Percentiles rank a stretch among this genome's conserved stretches.
These are phyloP conservation scores for Micromys minutus DNA, from an alignment of 2,113 vertebrate species.

Conservation along the genomic window DNA sequence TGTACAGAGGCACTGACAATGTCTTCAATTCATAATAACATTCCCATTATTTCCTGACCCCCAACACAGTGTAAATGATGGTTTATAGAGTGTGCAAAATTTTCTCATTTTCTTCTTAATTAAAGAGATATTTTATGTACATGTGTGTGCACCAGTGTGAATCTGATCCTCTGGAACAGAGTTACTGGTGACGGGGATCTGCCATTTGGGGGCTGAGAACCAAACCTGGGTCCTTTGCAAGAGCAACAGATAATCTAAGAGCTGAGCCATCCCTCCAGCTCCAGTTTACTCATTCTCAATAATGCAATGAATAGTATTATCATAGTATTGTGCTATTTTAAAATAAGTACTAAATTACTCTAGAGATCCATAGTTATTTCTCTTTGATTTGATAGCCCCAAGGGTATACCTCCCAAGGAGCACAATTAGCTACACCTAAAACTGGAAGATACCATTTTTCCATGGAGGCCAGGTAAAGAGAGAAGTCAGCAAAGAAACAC, in stretches of 20 bases:
- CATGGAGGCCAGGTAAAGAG: not conserved
- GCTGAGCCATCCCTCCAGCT: not conserved
- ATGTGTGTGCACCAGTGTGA: not conserved
- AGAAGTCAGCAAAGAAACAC: not conserved
- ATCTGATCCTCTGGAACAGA: not conserved
- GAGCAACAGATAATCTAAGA: not conserved
- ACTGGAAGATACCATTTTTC: not conserved
- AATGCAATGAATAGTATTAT: not conserved
- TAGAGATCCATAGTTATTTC: not conserved
- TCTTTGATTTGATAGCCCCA: not conserved
- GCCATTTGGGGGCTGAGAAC: not conserved
- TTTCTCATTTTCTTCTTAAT: not conserved
- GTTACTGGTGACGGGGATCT: not conserved
- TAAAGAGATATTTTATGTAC: not conserved
- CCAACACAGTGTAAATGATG: not conserved
- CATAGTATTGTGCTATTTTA: not conserved
- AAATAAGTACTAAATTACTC: not conserved
- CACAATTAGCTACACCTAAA: slow-evolving; percentile 4
- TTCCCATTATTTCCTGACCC: not conserved
- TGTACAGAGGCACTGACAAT: not conserved
- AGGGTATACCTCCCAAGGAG: not conserved
- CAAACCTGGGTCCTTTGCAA: not conserved
- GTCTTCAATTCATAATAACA: not conserved
- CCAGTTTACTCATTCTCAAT: not conserved
- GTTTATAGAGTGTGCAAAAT: not conserved